Evolutionary conservation across 2,113 vertebrate species (phyloP).

Genomic region (Tautogolabrus adspersus): DNA sequence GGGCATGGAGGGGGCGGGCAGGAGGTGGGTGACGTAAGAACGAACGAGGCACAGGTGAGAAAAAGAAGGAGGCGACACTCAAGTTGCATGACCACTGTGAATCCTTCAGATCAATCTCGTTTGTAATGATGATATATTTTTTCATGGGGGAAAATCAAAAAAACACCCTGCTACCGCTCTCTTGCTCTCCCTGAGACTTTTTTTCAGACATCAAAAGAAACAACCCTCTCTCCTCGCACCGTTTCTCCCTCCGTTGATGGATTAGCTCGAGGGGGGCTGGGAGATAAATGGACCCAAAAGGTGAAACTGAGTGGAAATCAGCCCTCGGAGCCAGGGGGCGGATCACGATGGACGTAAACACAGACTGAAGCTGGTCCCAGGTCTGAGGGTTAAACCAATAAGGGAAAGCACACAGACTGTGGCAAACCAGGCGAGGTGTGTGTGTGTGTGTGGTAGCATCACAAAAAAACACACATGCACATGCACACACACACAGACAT

Average conservation of each 20-base stretch:
- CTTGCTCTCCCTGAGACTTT: conserved; percentile 70
- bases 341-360: conserved; percentile 64
- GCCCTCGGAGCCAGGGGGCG: conserved; percentile 54
- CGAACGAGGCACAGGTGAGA: conserved; percentile 36
- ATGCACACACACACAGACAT: conserved; percentile 23
- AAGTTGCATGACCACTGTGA: conserved; percentile 84
- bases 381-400: conserved; percentile 66
- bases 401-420: conserved; percentile 60
- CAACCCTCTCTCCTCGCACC: conserved; percentile 55
- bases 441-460: conserved; percentile 68
- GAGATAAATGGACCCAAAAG: conserved; percentile 72
- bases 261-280: conserved; percentile 54
- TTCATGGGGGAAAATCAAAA: conserved; percentile 72
- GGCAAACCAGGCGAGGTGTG: conserved; percentile 63
- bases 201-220: conserved; percentile 60
- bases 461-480: conserved; percentile 50
- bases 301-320: conserved; percentile 69
- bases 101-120: conserved; percentile 77
- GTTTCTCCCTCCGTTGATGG: conserved; percentile 73
- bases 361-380: conserved; percentile 68
- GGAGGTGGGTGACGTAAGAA: conserved; percentile 18
- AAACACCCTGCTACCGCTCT: conserved; percentile 63
- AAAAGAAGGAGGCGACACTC: conserved; percentile 72
- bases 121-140: conserved; percentile 83
- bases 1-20: background rate